A percentile compares a stretch with the other conserved stretches of the same genome.
Conservation (phyloP, 2,113 vertebrate genomes). For the Solea solea region DNA sequence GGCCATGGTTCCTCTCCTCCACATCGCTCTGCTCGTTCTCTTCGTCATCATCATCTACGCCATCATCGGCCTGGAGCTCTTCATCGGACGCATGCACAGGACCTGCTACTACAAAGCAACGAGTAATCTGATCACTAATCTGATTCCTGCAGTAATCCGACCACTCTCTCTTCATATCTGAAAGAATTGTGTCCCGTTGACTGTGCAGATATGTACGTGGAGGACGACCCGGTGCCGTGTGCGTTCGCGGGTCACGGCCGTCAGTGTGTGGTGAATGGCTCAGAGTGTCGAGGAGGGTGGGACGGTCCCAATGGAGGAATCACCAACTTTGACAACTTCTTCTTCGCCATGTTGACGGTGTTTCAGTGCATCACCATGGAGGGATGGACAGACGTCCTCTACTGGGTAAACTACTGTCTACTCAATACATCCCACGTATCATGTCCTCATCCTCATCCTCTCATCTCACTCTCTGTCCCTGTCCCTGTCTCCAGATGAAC, state of each 20-base stretch:
- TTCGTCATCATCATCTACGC: conserved; percentile 98
- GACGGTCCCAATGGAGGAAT: conserved; percentile 92
- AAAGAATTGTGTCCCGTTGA: background rate
- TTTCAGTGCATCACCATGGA: conserved; percentile 96
- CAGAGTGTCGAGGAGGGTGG: conserved; percentile 87
- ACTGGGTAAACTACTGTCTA: conserved; percentile 81
- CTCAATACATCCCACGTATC: background rate
- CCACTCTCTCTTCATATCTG: background rate
- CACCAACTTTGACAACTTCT: conserved; percentile 95
- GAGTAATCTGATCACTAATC: conserved; percentile 78
- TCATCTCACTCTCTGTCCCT: background rate
- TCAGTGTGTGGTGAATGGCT: conserved; percentile 83
- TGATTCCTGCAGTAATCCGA: background rate
- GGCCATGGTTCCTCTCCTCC: conserved; percentile 92
- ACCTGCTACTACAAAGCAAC: conserved; percentile 88
- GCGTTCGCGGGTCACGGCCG: conserved; percentile 87
- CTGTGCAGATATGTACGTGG: conserved; percentile 81
- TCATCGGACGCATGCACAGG: conserved; percentile 94
- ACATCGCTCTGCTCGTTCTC: conserved; percentile 93
- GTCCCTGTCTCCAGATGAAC: conserved; percentile 84
- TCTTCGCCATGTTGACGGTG: conserved; percentile 93
- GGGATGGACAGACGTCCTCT: conserved; percentile 92
- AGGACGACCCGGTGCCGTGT: conserved; percentile 90
- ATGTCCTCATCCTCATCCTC: background rate
- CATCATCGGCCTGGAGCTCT: conserved; percentile 95